A percentile compares a stretch with the other conserved stretches of the same genome.
Conservation (phyloP, 37 sponge, comb jelly and placozoan genomes). For the Axinella damicornis region DNA sequence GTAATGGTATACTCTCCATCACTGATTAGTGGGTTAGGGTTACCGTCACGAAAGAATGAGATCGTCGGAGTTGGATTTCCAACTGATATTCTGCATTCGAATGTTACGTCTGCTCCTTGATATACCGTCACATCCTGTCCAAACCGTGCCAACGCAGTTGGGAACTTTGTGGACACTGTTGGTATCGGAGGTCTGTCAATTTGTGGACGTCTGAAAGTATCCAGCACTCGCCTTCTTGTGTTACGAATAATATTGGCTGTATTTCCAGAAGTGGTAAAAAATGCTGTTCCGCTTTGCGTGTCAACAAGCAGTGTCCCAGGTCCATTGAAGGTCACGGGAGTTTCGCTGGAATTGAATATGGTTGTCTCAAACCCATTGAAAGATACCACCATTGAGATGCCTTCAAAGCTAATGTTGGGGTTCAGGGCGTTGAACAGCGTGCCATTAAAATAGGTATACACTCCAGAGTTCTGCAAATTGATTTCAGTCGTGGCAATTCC, state of each 20-base stretch:
- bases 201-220: neutral
- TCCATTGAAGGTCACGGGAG: neutral
- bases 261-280: neutral
- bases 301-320: conserved; percentile 2
- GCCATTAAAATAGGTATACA: neutral
- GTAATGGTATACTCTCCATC: too few relatives aligned
- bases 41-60: neutral
- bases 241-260: neutral
- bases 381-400: neutral
- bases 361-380: neutral
- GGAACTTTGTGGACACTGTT: neutral
- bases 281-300: neutral
- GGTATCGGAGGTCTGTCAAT: neutral
- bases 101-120: conserved; percentile 19
- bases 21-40: too few relatives aligned
- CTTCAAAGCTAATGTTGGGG: neutral
- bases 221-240: neutral
- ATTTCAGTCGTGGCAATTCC: neutral
- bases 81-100: neutral
- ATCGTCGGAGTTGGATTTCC: neutral
- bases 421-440: neutral
- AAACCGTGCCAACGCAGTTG: neutral
- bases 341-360: neutral
- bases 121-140: conserved; percentile 22
- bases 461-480: neutral